Evolutionary conservation across 2,113 vertebrate genomes (phyloP).

Genomic region (Columba janthina): DNA sequence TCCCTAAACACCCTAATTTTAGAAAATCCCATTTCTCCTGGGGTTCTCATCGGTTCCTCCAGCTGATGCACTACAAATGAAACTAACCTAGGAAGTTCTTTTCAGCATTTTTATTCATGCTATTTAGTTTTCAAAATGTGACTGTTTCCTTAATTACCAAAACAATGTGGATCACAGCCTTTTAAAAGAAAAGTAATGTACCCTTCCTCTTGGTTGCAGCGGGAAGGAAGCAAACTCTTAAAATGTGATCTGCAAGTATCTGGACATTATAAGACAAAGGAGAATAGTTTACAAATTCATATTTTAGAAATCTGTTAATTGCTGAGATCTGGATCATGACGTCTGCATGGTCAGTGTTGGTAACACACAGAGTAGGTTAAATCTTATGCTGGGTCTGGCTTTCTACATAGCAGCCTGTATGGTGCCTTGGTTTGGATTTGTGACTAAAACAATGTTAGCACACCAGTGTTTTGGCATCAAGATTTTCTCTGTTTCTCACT

Average conservation of each 20-base stretch:
- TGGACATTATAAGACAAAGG: neutral
- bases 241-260: neutral
- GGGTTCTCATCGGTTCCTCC: neutral
- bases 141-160: neutral
- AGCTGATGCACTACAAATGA: neutral
- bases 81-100: neutral
- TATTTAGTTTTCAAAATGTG: neutral
- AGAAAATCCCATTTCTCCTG: slow-evolving; percentile 19
- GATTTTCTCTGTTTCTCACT: neutral
- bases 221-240: neutral
- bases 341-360: neutral
- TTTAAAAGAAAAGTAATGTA: neutral
- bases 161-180: neutral
- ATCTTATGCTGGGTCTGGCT: neutral
- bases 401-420: neutral
- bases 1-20: neutral
- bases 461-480: neutral
- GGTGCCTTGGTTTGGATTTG: neutral
- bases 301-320: neutral
- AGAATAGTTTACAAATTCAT: neutral
- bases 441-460: neutral
- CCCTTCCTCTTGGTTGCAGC: neutral
- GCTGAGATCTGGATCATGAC: neutral
- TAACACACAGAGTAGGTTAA: neutral
- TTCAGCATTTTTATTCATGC: neutral